Base-by-base conservation (phyloP, 2,888 invertebrate species). In the Temnothorax ravouxi region DNA sequence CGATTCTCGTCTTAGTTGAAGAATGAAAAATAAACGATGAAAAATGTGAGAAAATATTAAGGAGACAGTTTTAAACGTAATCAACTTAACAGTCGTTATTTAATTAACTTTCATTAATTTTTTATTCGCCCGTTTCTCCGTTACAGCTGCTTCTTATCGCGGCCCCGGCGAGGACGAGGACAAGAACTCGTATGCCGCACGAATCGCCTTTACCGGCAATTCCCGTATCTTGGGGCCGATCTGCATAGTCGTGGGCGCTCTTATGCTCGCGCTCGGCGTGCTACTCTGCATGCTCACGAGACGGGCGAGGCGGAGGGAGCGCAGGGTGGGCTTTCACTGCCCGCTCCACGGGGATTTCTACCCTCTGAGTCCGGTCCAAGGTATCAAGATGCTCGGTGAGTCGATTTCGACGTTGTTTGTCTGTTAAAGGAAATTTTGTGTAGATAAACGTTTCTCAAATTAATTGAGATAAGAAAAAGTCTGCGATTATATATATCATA, bases 311-410 rank as follows among this genome's bases (percentile, higher is more conserved):
- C 95, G 96, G 76, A 95, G 96, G 56, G 97, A 97, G 91, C 96
- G 97, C 80, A 95, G 97, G 64, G 96, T 97, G 85, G 97, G 97
- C 80, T 97, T 97, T 95, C 97, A 97, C 94, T 97, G 97, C 94
- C 97, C 97, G 44, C 96, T 97, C 66, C 97, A 97, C 91, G 97
- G 97, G 8, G 97, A 97, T 95, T 97, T 97, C 95, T 97, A 97
- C 93, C 97, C 97, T 3, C 95, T 97, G 56, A 97, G 97, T 93
- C 97, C 97, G 38, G 96, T 96, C 84, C 96, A 94, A 64, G 93
- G 94, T 77, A 92, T 92, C 77, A 94, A 94, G 82, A 92, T 94
- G 90, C 89, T 94, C 75, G 94, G 94, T 94, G 85, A 93, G 93
- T 89, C 6, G 5, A 54, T 71, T 11, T 11, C 1, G 4, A 18